Evolutionary conservation across 2,797 vertebrate species (phyloP), one percentile per base, ranked within the genome.

Genomic region (Enteromius trimaculatus): DNA sequence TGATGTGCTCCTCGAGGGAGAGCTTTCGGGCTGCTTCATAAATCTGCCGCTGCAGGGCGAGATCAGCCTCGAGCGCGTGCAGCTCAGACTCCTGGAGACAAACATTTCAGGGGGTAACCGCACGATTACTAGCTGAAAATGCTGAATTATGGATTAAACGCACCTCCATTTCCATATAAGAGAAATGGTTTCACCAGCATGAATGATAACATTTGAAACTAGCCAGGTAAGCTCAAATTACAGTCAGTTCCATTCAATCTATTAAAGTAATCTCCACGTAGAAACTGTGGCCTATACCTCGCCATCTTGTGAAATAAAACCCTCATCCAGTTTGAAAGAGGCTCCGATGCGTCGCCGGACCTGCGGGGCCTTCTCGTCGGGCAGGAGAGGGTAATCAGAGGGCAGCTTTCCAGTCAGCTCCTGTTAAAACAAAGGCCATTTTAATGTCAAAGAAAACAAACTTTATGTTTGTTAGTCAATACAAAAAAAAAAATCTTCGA

Each of bases 11-110:
- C 92, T 98, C 98, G 0, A 90, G 90, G 64, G 95, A 96, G n/a
- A 99, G 96, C 42, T 94, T 94, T 8, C 94, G 93, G 0, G 96
- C 93, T 0, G 98, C 97, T 87, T 96, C 94, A 0, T 94, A 95
- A 66, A 98, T 98, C 94, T 97, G 96, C 79, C 93, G 92, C 91
- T 98, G 98, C 83, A 98, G 91, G 0, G 97, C 96, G 89, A 98
- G 89, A 87, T 97, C 95, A 31, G 91, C 93, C 90, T 98, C 96
- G 87, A 98, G 90, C 2, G 91, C 84, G 21, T 96, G 94, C 87
- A 97, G 88, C 89, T 93, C 92, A 0, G 96, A 94, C 87, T 97
- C 95, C 97, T 98, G 23, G 42, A 34, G 44, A 49, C 78, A 29
- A 44, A 76, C 37, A 44, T 80, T 68, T 82, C 1, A 37, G 58